Percentiles rank a stretch among this genome's conserved stretches.
Evolutionary conservation across 2,797 vertebrate genomes (phyloP).

Genomic region (Petrocephalus schoutedeni): DNA sequence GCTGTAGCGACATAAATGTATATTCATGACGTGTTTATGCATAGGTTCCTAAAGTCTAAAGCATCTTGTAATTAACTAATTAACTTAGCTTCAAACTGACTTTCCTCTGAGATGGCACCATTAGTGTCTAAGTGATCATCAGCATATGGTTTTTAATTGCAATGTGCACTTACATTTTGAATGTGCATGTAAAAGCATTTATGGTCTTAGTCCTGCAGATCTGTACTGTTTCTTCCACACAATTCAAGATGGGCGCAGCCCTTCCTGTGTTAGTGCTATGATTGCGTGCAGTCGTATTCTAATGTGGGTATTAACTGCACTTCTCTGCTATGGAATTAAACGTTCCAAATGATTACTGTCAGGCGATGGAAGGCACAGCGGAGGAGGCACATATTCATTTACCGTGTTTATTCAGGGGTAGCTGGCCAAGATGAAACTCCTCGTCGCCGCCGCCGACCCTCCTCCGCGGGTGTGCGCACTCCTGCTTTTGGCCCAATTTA

Average conservation of each 20-base stretch:
- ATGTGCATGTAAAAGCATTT: not conserved
- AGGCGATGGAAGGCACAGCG: not conserved
- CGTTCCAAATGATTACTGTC: slow-evolving; percentile 2
- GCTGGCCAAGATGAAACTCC: slow-evolving; percentile 17
- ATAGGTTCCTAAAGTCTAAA: not conserved
- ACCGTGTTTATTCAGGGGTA: slow-evolving; percentile 23
- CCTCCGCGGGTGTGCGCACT: not conserved
- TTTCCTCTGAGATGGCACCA: not conserved
- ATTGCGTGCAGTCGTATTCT: not conserved
- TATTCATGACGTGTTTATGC: not conserved
- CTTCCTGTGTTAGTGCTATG: not conserved
- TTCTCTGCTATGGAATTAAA: not conserved
- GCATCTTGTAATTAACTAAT: not conserved
- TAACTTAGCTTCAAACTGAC: not conserved
- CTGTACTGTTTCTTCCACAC: not conserved
- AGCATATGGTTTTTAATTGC: not conserved
- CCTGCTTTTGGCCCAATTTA: not conserved
- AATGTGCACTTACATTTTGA: not conserved
- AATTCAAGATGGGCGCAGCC: not conserved
- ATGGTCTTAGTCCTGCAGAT: not conserved
- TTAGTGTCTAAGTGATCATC: not conserved
- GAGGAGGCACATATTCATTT: slow-evolving; percentile 10
- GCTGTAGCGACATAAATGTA: not conserved
- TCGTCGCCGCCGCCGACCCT: not conserved
- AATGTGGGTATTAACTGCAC: slow-evolving; percentile 18